These are phyloP conservation scores for Channallabes apus DNA, from an alignment of 2,797 vertebrate genomes.

Conservation along the genomic window DNA sequence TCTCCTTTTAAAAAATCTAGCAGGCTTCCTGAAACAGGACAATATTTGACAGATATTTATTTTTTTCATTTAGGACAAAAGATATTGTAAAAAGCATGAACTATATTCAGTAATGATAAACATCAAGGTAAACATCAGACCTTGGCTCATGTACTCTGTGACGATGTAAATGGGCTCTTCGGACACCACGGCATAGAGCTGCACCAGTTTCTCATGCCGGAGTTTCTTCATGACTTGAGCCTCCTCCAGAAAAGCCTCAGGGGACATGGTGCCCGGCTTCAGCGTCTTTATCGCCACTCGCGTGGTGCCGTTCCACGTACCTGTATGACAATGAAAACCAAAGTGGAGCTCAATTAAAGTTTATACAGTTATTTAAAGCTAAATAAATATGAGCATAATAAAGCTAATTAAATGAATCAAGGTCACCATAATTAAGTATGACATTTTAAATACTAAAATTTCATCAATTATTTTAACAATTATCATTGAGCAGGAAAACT, in stretches of 20 bases:
- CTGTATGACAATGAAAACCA: slow-evolving; percentile 60
- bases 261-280: slow-evolving; percentile 95
- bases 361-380: background rate
- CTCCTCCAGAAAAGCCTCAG: slow-evolving; percentile 94
- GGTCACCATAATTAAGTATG: background rate
- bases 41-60: background rate
- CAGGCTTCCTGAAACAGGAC: slow-evolving; percentile 81
- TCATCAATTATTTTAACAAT: background rate
- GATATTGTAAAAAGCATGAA: background rate
- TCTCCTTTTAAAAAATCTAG: slow-evolving; percentile 95
- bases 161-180: too few species aligned
- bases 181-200: slow-evolving; percentile 92
- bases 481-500: background rate
- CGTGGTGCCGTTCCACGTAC: slow-evolving; percentile 94
- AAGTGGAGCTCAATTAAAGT: background rate
- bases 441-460: background rate
- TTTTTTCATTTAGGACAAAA: background rate
- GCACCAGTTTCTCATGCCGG: slow-evolving; percentile 93
- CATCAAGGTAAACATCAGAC: slow-evolving; percentile 61
- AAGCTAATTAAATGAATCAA: background rate
- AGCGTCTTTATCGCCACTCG: slow-evolving; percentile 94
- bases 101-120: too few species aligned
- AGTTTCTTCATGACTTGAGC: slow-evolving; percentile 98
- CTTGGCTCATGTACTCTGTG: slow-evolving; percentile 96
- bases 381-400: background rate